Evolutionary conservation across 2,797 vertebrate species (phyloP), one percentile per base, ranked within the genome.

Genomic region (Moxostoma hubbsi): DNA sequence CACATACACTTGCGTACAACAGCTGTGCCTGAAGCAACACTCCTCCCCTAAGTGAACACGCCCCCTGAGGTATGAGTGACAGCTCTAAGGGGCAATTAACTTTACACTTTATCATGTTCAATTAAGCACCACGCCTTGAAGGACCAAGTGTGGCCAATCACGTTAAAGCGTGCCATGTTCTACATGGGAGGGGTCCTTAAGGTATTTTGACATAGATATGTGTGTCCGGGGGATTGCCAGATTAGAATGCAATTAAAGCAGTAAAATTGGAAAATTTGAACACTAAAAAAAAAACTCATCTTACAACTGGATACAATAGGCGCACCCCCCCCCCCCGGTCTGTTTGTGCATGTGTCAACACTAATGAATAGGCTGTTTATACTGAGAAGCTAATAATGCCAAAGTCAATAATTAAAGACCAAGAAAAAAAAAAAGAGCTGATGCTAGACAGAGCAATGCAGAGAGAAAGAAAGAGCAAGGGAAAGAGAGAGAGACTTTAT

Each of bases 61-160:
- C 94, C 95, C 93, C 94, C 88, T 93, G 92, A 94, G 94, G 94
- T 93, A 95, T 96, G 95, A 94, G 93, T 97, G 97, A 97, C 96
- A 98, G 97, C 96, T 96, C 94, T 96, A 96, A 96, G 95, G 94
- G 96, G 97, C 99, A 98, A 99, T 99, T 99, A 99, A 99, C 97
- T 98, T 97, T 96, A 96, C 95, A 98, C 97, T 99, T 99, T 98
- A 99, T 99, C 97, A 98, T 99, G 97, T 99, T 99, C 97, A 98
- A 98, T 99, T 99, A 99, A 95, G 94, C 92, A 89, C 95, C 93
- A 94, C 87, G 88, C 96, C 96, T 95, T 92, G 83, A 9, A 83
- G 91, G 74, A 82, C 64, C 93, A 94, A 93, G 93, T 93, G 82
- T 96, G 95, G 93, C 95, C 95, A 96, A 97, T 98, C 93, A 94